Percentiles rank a stretch among this genome's conserved stretches.
phyloP scores from a whole-genome alignment of 2,797 vertebrate species.

The Psittacula echo region DNA sequence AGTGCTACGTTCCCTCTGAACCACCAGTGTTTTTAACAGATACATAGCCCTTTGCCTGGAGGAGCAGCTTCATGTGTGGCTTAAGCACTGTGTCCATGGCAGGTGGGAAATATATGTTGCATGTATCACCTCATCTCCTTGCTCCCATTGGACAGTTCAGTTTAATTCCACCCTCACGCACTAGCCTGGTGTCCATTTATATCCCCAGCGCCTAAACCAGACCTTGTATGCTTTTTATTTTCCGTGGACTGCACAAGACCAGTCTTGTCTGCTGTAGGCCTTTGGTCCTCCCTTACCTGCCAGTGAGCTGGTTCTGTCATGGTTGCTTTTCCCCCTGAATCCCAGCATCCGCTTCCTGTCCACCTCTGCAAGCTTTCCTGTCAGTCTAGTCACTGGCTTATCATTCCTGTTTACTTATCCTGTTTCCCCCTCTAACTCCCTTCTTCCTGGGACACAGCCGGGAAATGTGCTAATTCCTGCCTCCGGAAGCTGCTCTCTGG shows the following conservation, averaged over 20 bases:
- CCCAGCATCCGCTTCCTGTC: neutral
- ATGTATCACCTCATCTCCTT: neutral
- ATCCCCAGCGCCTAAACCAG: neutral
- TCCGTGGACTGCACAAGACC: neutral
- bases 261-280: neutral
- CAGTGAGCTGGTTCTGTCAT: neutral
- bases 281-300: neutral
- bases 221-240: neutral
- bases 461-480: neutral
- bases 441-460: neutral
- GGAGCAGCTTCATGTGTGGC: neutral
- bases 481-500: neutral
- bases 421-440: neutral
- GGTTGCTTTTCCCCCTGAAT: neutral
- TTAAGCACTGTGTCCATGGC: neutral
- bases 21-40: neutral
- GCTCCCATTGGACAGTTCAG: neutral
- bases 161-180: neutral
- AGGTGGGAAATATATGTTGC: neutral
- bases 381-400: neutral
- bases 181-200: neutral
- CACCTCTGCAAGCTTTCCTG: neutral
- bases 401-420: neutral
- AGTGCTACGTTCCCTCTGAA: neutral
- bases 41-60: neutral